phyloP scores from a whole-genome alignment of 2,113 vertebrate genomes.

The Synchiropus splendidus region DNA sequence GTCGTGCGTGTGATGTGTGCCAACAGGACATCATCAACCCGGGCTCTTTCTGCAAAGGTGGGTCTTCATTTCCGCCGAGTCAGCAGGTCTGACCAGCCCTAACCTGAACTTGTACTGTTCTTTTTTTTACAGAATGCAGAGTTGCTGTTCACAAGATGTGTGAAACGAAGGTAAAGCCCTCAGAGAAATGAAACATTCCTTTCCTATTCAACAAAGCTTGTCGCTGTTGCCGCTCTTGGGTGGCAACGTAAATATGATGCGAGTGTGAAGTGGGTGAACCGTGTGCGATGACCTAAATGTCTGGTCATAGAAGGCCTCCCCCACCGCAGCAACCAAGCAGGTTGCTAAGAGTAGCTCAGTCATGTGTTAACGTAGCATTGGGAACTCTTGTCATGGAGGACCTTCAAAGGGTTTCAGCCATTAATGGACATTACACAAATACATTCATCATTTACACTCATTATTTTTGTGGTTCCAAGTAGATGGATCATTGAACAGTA shows the following conservation, averaged over 20 bases:
- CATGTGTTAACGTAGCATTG: conserved; percentile 18
- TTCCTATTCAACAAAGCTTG: conserved; percentile 1
- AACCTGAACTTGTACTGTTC: neutral
- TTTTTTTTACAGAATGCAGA: conserved; percentile 47
- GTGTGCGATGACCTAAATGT: conserved; percentile 53
- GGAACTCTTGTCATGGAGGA: too few relatives aligned
- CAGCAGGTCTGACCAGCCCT: conserved; percentile 8
- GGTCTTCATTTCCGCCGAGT: conserved; percentile 27
- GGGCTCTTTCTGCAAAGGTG: conserved; percentile 49
- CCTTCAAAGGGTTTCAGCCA: neutral
- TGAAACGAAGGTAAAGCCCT: conserved; percentile 43
- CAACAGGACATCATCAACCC: conserved; percentile 38
- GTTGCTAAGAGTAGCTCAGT: conserved; percentile 35
- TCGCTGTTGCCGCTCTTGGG: conserved; percentile 4
- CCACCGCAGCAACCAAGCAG: conserved; percentile 15
- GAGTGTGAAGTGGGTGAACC: conserved; percentile 26
- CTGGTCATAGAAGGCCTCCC: conserved; percentile 19
- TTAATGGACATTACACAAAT: too few relatives aligned
- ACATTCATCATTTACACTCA: neutral
- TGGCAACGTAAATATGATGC: conserved; percentile 13
- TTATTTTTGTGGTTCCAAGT: neutral
- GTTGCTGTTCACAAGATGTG: conserved; percentile 45
- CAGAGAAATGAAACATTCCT: neutral
- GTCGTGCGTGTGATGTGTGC: conserved; percentile 40
- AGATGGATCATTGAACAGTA: too few relatives aligned